Evolutionary conservation across 2,888 invertebrate species (phyloP).

Genomic region (Philhelius pedissequus): DNA sequence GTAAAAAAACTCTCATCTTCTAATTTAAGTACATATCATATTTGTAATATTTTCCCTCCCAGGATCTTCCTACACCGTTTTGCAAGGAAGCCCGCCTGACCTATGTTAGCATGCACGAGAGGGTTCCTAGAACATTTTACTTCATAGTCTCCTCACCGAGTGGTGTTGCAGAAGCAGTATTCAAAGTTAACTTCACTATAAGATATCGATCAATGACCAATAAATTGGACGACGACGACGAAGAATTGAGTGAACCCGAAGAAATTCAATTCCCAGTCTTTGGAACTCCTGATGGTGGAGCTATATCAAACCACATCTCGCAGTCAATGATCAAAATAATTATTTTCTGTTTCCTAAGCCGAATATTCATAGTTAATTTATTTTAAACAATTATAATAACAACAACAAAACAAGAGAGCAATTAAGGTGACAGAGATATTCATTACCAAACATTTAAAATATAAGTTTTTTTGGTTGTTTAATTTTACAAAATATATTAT

Average conservation of each 20-base stretch:
- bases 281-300: conserved; percentile 68
- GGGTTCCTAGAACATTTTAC: conserved; percentile 78
- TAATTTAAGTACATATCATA: no score
- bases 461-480: conserved; percentile 27
- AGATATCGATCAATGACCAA: conserved; percentile 78
- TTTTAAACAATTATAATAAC: not conserved
- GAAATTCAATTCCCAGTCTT: conserved; percentile 79
- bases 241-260: conserved; percentile 78
- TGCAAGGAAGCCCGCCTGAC: conserved; percentile 79
- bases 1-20: conserved; percentile 72
- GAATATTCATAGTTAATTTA: conserved; percentile 19
- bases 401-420: not conserved
- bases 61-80: conserved; percentile 79
- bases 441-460: conserved; percentile 9
- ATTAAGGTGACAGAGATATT: conserved; percentile 25
- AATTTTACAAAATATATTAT: conserved; percentile 13
- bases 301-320: not conserved
- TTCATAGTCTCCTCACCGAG: conserved; percentile 78
- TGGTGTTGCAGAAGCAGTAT: conserved; percentile 78
- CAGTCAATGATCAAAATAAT: conserved; percentile 10
- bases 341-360: conserved; percentile 22
- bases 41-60: not conserved
- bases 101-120: conserved; percentile 79
- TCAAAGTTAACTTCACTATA: conserved; percentile 78
- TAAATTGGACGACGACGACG: conserved; percentile 77